Base-by-base conservation (phyloP, 1,140 invertebrate species). In the Scylla paramamosain region DNA sequence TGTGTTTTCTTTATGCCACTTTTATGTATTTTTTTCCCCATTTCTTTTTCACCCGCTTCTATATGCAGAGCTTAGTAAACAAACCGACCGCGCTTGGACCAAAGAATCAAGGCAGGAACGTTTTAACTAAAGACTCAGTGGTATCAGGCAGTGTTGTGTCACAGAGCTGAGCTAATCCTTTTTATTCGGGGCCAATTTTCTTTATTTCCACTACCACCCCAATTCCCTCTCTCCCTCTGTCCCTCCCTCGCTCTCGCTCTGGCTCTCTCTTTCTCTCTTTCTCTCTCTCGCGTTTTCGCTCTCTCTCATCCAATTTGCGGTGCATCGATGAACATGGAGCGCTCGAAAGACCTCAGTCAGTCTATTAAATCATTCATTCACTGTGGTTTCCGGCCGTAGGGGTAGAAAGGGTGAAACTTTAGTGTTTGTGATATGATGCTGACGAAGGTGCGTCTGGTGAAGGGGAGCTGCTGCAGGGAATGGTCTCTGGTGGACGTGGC, bases 221-320 rank as follows among this genome's bases (percentile, higher is more conserved):
- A 59, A 20, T 59, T 20, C 52, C 16, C 52, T 59, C 52, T 59
- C 52, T 59, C 52, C 16, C 52, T 4, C 52, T 59, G 12, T 59
- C 52, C 16, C 52, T 59, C 52, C 16, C 52, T 59, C 52, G 1
- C 52, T 59, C 52, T 59, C 52, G 10, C 52, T 59, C 52, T 59
- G 12, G 10, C 52, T 59, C 52, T 77, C n/a, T 77, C n/a, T 77
- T 20, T 77, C 67, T 77, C 67, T 77, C 67, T 77, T 20, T 77
- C 67, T 77, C 67, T 77, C 67, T 77, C 67, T 77, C 67, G 12
- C 67, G 12, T 20, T 25, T 20, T 77, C n/a, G 16, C 67, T 77
- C 67, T 77, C 67, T 77, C 67, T 77, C 67, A 77, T 77, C 67
- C 67, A 77, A 77, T 77, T 77, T 77, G 67, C 25, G 67, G 67